Evolutionary conservation across 2,888 invertebrate genomes (phyloP).

Genomic region (Tortricodes alternella): DNA sequence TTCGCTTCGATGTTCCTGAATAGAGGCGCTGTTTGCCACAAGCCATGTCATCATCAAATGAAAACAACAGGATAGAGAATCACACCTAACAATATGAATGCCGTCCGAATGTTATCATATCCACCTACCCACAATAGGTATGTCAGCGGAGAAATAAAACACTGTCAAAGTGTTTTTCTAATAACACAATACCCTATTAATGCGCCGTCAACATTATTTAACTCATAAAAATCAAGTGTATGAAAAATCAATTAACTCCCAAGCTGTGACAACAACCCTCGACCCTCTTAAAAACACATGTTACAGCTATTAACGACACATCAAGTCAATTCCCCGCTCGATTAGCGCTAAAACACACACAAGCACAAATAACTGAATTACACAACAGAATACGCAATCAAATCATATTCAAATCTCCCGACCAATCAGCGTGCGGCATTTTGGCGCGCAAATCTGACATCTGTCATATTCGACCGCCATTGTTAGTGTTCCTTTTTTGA

Average conservation of each 20-base stretch:
- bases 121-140: too few relatives aligned
- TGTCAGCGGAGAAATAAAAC: too few relatives aligned
- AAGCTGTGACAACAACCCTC: not conserved
- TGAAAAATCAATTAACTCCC: slow-evolving; percentile 19
- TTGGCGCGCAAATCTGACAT: slow-evolving; percentile 68
- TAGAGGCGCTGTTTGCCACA: too few relatives aligned
- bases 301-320: slow-evolving; percentile 34
- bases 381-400: slow-evolving; percentile 53
- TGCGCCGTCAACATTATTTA: not conserved
- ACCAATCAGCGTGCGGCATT: slow-evolving; percentile 50
- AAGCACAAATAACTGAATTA: slow-evolving; percentile 63
- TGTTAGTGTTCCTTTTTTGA: slow-evolving; percentile 66
- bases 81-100: too few relatives aligned
- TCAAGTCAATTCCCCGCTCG: slow-evolving; percentile 61
- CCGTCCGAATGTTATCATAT: too few relatives aligned
- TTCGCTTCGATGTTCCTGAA: too few relatives aligned
- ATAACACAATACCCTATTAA: not conserved
- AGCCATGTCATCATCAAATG: too few relatives aligned
- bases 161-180: too few relatives aligned
- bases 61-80: too few relatives aligned
- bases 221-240: slow-evolving; percentile 19
- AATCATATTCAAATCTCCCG: slow-evolving; percentile 57
- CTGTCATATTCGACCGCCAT: slow-evolving; percentile 68
- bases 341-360: slow-evolving; percentile 67
- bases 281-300: slow-evolving; percentile 50